Evolutionary conservation across 1,140 invertebrate species (phyloP), one percentile per base, ranked within the genome.

Genomic region (Pogonognathellus flavescens): DNA sequence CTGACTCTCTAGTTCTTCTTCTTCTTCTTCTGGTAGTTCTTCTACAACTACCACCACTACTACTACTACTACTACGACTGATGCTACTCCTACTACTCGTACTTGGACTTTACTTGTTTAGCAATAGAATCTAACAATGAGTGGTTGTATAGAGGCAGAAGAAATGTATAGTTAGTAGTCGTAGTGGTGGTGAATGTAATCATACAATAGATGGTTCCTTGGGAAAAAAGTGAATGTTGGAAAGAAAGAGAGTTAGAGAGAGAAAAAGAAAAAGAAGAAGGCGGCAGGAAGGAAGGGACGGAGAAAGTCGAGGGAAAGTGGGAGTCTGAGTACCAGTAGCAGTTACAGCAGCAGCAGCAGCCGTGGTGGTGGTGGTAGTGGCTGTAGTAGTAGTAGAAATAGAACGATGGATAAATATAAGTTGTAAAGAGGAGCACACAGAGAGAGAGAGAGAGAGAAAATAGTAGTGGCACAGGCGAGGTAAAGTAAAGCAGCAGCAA

Each of bases 231-330:
- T 55, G 49, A 50, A 80, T 80, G 76, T 20, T 60, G 62, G 31
- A 76, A 50, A 84, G 84, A 80, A 80, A 84, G 72, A 84, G 84
- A 41, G 16, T 41, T 41, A 60, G 50, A 76, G 52, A 53, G 70
- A 22, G 53, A 72, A 76, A 62, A 60, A 80, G 18, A 31, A 49
- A 80, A 41, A 31, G 18, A 49, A 22, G 60, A 60, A 60, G 60
- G 84, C 52, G 53, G 55, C 66, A 80, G 70, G 66, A 84, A 62
- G 83, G 18, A 84, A 31, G 31, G 83, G 60, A 76, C 25, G 70
- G 70, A 76, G 70, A 76, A 76, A 76, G 70, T 76, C 41, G 70
- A 76, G 70, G 70, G 70, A 50, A 76, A 76, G 41, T 76, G 70
- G 70, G 70, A 76, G 70, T 49, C 25, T 25, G 70, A 76, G 70